phyloP scores from a whole-genome alignment of 2,797 vertebrate genomes.

The Dallia pectoralis region DNA sequence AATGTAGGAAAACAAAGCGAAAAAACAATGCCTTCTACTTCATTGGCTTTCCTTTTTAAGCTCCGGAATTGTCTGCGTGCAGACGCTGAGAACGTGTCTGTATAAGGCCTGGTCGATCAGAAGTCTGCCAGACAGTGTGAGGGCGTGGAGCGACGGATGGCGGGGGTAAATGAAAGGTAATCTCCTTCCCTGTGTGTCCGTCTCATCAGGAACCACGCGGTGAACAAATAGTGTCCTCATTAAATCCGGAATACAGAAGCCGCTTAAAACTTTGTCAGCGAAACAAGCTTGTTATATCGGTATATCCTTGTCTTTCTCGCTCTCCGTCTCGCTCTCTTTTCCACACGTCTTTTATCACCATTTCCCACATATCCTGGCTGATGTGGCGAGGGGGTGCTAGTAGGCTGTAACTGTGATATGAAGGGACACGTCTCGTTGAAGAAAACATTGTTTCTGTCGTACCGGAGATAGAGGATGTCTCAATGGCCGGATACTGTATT shows the following conservation, averaged over 20 bases:
- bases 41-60: not conserved
- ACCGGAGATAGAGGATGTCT: not conserved
- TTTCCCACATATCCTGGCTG: not conserved
- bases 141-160: not conserved
- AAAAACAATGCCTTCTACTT: not conserved
- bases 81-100: not conserved
- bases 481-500: not conserved
- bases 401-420: not conserved
- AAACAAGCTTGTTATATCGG: not conserved
- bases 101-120: not conserved
- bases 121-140: not conserved
- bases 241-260: constrained; percentile 22
- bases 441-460: not conserved
- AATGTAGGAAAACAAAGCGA: not conserved
- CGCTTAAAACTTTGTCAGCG: constrained; percentile 30
- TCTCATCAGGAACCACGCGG: constrained; percentile 23
- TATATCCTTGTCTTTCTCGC: not conserved
- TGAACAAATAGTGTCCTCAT: constrained; percentile 19
- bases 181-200: constrained; percentile 20
- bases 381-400: not conserved
- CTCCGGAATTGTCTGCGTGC: not conserved
- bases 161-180: constrained; percentile 7
- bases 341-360: constrained; percentile 19
- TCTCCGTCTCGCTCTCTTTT: constrained; percentile 22
- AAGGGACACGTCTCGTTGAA: not conserved